These are phyloP conservation scores for Xanthorhoe spadicearia DNA, from an alignment of 2,888 invertebrate genomes.

Conservation along the genomic window DNA sequence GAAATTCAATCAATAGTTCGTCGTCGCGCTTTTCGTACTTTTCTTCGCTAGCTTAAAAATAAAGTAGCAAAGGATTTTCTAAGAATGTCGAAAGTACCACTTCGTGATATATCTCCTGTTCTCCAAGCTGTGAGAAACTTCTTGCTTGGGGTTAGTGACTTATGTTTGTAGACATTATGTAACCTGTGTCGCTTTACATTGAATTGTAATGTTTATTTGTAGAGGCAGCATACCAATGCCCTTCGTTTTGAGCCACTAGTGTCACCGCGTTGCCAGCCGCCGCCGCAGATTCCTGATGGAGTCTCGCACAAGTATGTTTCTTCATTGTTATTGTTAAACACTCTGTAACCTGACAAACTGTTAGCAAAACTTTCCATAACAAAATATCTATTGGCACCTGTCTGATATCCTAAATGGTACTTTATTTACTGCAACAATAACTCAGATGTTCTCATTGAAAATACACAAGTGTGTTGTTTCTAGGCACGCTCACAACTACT, in stretches of 20 bases:
- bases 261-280: conserved; percentile 91
- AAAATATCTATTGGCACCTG: too few species aligned
- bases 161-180: conserved; percentile 56
- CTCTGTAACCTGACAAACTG: not conserved
- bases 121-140: conserved; percentile 87
- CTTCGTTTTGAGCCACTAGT: conserved; percentile 88
- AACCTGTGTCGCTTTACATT: conserved; percentile 45
- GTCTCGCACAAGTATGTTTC: conserved; percentile 86
- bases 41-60: not conserved
- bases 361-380: not conserved
- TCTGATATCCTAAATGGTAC: too few species aligned
- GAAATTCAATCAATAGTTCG: too few species aligned
- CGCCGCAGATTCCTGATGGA: conserved; percentile 92
- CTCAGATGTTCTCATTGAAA: not conserved
- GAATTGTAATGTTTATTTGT: conserved; percentile 44
- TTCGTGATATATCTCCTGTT: conserved; percentile 87
- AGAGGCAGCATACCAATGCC: conserved; percentile 86
- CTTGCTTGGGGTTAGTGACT: conserved; percentile 86
- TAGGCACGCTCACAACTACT: conserved; percentile 92
- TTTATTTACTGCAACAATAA: too few species aligned
- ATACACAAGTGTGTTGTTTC: not conserved
- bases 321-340: conserved; percentile 14
- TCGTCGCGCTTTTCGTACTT: not conserved
- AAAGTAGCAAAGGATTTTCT: not conserved
- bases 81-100: conserved; percentile 76